A percentile compares a stretch with the other conserved stretches of the same genome.
Conservation (phyloP, 2,888 invertebrate species). For the Xestia sexstrigata region DNA sequence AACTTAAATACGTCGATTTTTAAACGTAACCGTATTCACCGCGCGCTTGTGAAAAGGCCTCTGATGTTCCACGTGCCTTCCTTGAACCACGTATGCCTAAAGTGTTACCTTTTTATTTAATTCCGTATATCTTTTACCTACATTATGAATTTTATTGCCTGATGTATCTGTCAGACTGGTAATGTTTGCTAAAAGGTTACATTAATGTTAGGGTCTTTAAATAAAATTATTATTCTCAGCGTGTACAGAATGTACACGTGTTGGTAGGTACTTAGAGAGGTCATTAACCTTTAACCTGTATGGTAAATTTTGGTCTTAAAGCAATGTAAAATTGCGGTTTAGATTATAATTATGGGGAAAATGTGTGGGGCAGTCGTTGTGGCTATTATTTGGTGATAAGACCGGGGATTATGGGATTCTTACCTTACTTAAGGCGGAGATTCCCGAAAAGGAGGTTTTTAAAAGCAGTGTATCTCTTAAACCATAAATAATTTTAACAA, state of each 20-base stretch:
- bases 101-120: background rate
- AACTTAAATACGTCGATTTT: no score
- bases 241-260: constrained; percentile 46
- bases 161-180: constrained; percentile 27
- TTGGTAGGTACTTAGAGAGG: constrained; percentile 2
- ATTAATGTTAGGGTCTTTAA: constrained; percentile 26
- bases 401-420: background rate
- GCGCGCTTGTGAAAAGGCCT: background rate
- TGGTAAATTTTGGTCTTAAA: background rate
- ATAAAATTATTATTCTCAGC: constrained; percentile 52
- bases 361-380: background rate
- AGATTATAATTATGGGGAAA: background rate
- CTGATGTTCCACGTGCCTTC: background rate
- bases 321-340: background rate
- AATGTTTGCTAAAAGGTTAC: constrained; percentile 49
- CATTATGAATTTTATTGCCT: constrained; percentile 16
- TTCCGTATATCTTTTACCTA: constrained; percentile 25
- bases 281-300: constrained; percentile 11
- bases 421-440: no score
- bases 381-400: background rate
- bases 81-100: no score
- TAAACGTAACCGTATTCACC: no score
- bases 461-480: no score
- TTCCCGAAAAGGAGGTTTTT: no score
- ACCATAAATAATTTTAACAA: no score